These are phyloP conservation scores for Kuschelorhynchus macadamiae DNA, from an alignment of 2,888 invertebrate species.

Conservation along the genomic window DNA sequence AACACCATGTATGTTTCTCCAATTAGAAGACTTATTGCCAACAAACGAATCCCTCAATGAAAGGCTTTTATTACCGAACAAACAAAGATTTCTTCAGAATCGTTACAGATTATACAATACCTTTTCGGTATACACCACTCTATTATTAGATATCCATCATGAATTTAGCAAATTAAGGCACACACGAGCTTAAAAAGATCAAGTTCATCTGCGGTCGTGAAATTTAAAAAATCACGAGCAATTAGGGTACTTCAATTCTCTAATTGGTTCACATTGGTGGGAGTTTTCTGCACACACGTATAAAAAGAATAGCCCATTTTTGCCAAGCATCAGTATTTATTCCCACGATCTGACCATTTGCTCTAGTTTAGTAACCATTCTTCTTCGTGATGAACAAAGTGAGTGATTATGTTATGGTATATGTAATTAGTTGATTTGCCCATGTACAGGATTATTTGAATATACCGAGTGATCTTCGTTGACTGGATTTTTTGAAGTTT, in stretches of 20 bases:
- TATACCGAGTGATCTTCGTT: background rate
- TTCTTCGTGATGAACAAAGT: slow-evolving; percentile 39
- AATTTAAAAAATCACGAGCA: slow-evolving; percentile 30
- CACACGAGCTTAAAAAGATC: slow-evolving; percentile 39
- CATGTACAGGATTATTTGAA: background rate
- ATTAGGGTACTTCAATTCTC: slow-evolving; percentile 27
- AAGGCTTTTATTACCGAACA: slow-evolving; percentile 8
- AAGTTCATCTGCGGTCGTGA: slow-evolving; percentile 44
- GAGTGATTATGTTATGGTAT: too few species aligned
- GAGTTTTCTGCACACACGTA: slow-evolving; percentile 23
- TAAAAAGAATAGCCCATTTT: slow-evolving; percentile 41
- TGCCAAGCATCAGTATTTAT: slow-evolving; percentile 31
- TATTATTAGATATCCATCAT: slow-evolving; percentile 17
- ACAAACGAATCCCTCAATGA: slow-evolving; percentile 1
- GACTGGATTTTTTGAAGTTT: background rate
- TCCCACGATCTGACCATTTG: slow-evolving; percentile 33
- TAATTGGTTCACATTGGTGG: slow-evolving; percentile 44
- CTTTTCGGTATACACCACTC: slow-evolving; percentile 4
- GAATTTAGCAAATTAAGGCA: slow-evolving; percentile 13
- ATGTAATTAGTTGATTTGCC: too few species aligned
- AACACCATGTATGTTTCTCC: background rate
- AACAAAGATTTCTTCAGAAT: slow-evolving; percentile 21
- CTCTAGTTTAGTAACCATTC: slow-evolving; percentile 27
- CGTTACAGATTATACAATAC: slow-evolving; percentile 28
- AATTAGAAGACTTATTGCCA: slow-evolving; percentile 8